Evolutionary conservation across 1,140 invertebrate genomes (phyloP).

Genomic region (Drosophila rufa): DNA sequence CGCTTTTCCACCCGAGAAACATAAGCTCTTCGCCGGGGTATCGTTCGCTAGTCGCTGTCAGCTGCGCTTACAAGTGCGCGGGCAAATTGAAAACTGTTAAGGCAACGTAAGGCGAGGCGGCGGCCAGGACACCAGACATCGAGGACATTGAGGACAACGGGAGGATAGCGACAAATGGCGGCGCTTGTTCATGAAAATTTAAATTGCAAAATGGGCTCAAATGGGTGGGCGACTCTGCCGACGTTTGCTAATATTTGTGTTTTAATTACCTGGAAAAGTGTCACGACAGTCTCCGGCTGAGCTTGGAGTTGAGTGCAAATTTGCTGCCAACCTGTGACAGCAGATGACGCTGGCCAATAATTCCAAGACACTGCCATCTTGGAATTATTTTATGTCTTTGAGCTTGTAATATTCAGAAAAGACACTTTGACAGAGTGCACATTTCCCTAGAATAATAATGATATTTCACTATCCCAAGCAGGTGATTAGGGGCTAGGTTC

Average conservation of each 20-base stretch:
- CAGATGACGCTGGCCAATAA: conserved; percentile 30
- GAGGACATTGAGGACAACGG: conserved; percentile 15
- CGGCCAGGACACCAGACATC: conserved; percentile 5
- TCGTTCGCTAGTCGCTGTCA: conserved; percentile 63
- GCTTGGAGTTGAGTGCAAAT: conserved; percentile 52
- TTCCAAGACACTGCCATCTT: conserved; percentile 2
- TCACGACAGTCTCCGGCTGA: conserved; percentile 41
- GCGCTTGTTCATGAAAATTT: conserved; percentile 81
- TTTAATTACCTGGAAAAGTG: conserved; percentile 79
- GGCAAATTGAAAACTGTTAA: conserved; percentile 78
- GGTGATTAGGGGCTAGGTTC: neutral
- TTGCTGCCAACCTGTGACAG: conserved; percentile 54
- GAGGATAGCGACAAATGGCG: conserved; percentile 74
- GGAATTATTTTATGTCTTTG: neutral
- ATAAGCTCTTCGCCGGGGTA: conserved; percentile 32
- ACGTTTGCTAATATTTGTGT: conserved; percentile 73
- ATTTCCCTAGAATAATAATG: neutral
- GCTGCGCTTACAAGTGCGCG: conserved; percentile 75
- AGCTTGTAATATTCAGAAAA: neutral
- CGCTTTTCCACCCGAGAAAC: conserved; percentile 20
- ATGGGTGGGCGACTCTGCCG: conserved; percentile 39
- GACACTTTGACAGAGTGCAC: neutral
- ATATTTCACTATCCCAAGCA: neutral
- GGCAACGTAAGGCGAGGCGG: conserved; percentile 36
- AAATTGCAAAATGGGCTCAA: conserved; percentile 79